Conservation (phyloP, 2,113 vertebrate genomes). For the Mus spicilegus region DNA sequence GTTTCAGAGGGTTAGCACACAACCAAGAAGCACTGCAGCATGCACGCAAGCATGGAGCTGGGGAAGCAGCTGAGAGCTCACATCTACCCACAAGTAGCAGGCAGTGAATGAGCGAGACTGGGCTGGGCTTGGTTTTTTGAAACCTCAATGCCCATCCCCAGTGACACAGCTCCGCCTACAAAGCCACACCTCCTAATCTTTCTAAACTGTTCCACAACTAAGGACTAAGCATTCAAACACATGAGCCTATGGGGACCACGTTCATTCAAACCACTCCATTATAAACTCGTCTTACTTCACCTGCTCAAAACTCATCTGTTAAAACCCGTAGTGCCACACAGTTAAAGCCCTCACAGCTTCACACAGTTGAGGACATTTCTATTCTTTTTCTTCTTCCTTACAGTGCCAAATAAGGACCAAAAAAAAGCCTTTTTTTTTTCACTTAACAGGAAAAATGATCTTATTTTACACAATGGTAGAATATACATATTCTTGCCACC, state of each 20-base stretch:
- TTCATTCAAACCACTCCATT: neutral
- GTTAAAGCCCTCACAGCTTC: neutral
- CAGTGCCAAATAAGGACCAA: neutral
- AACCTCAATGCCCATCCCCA: neutral
- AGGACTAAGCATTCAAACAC: neutral
- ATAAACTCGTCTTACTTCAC: neutral
- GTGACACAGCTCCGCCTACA: neutral
- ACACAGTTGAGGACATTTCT: neutral
- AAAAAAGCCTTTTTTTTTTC: slow-evolving; percentile 23
- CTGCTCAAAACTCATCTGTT: neutral
- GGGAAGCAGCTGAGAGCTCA: neutral
- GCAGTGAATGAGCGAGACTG: neutral
- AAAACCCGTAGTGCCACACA: neutral
- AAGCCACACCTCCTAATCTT: neutral
- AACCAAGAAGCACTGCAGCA: neutral
- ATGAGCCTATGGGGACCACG: neutral
- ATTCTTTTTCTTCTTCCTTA: neutral
- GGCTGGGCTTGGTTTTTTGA: neutral
- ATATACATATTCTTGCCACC: slow-evolving; percentile 59
- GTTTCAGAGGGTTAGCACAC: neutral
- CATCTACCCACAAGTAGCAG: neutral
- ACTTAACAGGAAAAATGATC: slow-evolving; percentile 49
- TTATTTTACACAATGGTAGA: slow-evolving; percentile 31
- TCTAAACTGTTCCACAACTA: neutral
- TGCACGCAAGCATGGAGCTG: neutral